Evolutionary conservation across 2,888 invertebrate species (phyloP).

Genomic region (Temnothorax unifasciatus): DNA sequence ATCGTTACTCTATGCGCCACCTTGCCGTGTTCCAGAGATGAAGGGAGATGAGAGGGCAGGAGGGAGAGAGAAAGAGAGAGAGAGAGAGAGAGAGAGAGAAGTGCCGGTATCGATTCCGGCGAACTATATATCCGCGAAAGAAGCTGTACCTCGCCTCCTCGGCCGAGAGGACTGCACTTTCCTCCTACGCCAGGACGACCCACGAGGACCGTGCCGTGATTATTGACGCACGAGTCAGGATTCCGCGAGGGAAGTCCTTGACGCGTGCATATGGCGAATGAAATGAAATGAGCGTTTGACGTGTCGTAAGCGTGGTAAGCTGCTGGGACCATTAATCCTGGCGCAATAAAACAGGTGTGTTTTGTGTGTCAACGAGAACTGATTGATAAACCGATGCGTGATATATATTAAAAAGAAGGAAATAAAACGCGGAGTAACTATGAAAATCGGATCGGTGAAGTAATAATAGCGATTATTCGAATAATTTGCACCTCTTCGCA

Average conservation of each 20-base stretch:
- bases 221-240: conserved; percentile 34
- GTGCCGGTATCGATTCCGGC: conserved; percentile 66
- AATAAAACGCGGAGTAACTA: background rate
- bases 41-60: conserved; percentile 54
- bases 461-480: background rate
- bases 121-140: conserved; percentile 60
- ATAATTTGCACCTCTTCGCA: background rate
- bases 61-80: background rate
- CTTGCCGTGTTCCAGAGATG: conserved; percentile 62
- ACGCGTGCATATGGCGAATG: background rate
- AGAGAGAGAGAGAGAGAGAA: conserved; percentile 19
- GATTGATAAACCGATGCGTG: background rate
- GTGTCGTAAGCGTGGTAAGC: background rate
- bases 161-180: conserved; percentile 51
- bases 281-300: conserved; percentile 18
- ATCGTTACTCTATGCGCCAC: conserved; percentile 69
- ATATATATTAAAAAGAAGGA: background rate
- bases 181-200: conserved; percentile 36
- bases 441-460: background rate
- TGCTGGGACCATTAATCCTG: background rate
- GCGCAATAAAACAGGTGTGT: background rate
- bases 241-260: conserved; percentile 7
- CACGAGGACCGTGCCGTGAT: conserved; percentile 28
- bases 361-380: background rate
- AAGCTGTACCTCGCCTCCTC: conserved; percentile 59